Percentiles rank a stretch among this genome's conserved stretches.
Conservation (phyloP, 2,113 vertebrate species). For the Chrysemys picta region DNA sequence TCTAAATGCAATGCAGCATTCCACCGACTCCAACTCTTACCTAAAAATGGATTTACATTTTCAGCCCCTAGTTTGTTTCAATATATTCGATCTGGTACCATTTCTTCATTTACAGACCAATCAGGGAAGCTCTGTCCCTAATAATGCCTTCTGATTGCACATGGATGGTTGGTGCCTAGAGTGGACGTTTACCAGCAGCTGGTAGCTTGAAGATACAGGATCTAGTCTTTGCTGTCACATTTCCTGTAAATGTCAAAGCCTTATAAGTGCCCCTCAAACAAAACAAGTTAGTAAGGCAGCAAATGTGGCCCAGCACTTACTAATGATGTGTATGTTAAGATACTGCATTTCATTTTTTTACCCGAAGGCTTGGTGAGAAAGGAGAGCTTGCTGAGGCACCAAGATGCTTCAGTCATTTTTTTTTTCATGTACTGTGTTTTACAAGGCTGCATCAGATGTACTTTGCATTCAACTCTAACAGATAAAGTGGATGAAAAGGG, state of each 20-base stretch:
- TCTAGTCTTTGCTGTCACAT: slow-evolving; percentile 53
- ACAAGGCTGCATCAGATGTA: slow-evolving; percentile 50
- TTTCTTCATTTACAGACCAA: neutral
- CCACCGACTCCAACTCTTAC: slow-evolving; percentile 30
- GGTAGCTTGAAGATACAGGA: slow-evolving; percentile 58
- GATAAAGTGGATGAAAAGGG: slow-evolving; percentile 53
- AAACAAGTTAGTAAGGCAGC: slow-evolving; percentile 59
- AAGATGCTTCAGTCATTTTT: slow-evolving; percentile 45
- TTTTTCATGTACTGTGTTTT: slow-evolving; percentile 47
- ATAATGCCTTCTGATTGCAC: neutral
- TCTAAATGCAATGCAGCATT: slow-evolving; percentile 13
- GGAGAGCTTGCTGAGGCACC: slow-evolving; percentile 2
- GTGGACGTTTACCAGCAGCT: slow-evolving; percentile 39
- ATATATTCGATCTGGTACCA: neutral
- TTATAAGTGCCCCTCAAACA: slow-evolving; percentile 63
- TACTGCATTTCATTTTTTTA: slow-evolving; percentile 60
- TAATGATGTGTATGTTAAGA: slow-evolving; percentile 48
- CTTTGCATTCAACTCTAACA: slow-evolving; percentile 65
- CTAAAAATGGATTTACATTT: slow-evolving; percentile 44
- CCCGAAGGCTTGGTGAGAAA: slow-evolving; percentile 14
- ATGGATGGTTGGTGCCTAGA: neutral
- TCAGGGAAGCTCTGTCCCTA: neutral
- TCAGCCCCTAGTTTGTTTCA: slow-evolving; percentile 28
- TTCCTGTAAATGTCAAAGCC: slow-evolving; percentile 69
- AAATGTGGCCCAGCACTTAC: neutral